Evolutionary conservation across 2,797 vertebrate genomes (phyloP), one percentile per base, ranked within the genome.

Genomic region (Microtus obscurus): DNA sequence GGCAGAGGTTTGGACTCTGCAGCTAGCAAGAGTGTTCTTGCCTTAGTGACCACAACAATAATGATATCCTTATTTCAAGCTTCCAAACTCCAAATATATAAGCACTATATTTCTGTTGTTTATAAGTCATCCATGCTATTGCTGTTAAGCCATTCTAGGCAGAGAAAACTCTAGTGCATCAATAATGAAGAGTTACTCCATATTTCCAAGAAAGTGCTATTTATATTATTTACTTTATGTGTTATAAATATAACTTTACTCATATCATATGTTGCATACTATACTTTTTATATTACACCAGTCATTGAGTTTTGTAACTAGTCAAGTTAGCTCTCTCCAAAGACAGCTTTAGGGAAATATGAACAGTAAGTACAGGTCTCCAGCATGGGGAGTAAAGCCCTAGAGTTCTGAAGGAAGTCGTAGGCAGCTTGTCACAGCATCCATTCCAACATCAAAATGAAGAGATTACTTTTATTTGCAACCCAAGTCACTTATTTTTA

Each of bases 391-490:
- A 79, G 7, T 25, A 88, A 31, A 31, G 10, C 53, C 43, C 67
- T 71, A 27, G 88, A 48, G 9, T 76, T 19, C 34, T 48, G 11
- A 65, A 73, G 29, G 29, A 48, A 29, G 1, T 10, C 48, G 9
- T 40, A 6, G 37, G 51, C 6, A 10, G 5, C 17, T 95, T 56
- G 48, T 83, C 29, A 78, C 1, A n/a, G 14, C 31, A 81, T 88
- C 43, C 6, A 83, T 43, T 83, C 21, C 13, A 89, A 14, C 10
- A 83, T 89, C 88, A 34, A 93, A 87, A 40, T 56, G 17, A 89
- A 65, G 14, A 9, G 53, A 80, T 65, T 89, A 31, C 51, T 92
- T 92, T 95, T 87, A 69, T 27, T 85, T 95, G 40, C 67, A 92
- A 67, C 1, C 7, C 77, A 79, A 82, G 79, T 81, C 85, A 79